phyloP scores from a whole-genome alignment of 1,140 invertebrate genomes.

The Drosophila sechellia region DNA sequence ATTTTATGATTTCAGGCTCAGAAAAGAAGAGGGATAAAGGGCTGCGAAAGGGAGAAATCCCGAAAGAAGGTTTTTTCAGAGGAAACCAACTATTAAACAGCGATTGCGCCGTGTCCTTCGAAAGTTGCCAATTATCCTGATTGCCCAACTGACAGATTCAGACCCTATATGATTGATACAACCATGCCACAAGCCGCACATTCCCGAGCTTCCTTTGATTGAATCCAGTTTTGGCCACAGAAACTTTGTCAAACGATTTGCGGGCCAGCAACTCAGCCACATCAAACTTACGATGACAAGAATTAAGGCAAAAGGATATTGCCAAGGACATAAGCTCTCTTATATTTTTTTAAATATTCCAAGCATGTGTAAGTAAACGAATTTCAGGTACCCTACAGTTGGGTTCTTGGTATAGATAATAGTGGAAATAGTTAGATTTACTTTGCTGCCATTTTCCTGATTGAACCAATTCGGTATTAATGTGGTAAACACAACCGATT shows the following conservation, averaged over 20 bases:
- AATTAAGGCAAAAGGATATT: not conserved
- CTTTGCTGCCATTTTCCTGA: no score
- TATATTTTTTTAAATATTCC: no score
- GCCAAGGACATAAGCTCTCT: not conserved
- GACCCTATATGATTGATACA: conserved; percentile 32
- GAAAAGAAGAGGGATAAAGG: not conserved
- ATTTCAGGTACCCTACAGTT: no score
- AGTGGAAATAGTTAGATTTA: no score
- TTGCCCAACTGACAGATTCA: conserved; percentile 25
- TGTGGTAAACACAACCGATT: no score
- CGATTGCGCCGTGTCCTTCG: not conserved
- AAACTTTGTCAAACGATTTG: conserved; percentile 41
- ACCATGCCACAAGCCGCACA: not conserved
- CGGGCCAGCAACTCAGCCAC: conserved; percentile 17
- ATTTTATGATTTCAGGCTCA: conserved; percentile 60
- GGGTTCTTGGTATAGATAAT: no score
- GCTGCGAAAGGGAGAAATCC: not conserved
- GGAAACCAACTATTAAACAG: not conserved
- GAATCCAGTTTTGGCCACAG: conserved; percentile 14
- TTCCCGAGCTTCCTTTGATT: not conserved
- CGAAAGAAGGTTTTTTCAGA: conserved; percentile 10
- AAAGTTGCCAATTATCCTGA: conserved; percentile 38
- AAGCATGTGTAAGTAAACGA: no score
- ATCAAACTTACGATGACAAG: conserved; percentile 16
- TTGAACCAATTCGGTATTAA: no score